These are phyloP conservation scores for Drosophila paucipuncta DNA, from an alignment of 2,888 invertebrate species.

Conservation along the genomic window DNA sequence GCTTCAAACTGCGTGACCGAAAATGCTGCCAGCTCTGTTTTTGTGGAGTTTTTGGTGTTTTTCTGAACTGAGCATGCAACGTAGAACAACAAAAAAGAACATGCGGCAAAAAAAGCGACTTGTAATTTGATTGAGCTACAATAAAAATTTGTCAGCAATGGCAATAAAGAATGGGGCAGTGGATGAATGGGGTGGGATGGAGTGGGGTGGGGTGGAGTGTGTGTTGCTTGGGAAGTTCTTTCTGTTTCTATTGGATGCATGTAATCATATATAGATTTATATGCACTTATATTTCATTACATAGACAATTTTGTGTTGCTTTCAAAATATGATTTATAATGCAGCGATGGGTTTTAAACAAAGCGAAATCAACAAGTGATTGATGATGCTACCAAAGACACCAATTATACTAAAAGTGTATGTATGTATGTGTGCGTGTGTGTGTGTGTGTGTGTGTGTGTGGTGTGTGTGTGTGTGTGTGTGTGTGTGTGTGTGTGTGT, in stretches of 20 bases:
- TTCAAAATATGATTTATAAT: slow-evolving; percentile 64
- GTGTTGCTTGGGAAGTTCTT: neutral
- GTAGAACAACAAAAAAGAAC: neutral
- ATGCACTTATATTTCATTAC: slow-evolving; percentile 18
- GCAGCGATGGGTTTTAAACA: slow-evolving; percentile 25
- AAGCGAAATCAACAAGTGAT: slow-evolving; percentile 74
- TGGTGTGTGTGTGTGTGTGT: neutral
- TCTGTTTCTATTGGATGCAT: slow-evolving; percentile 31
- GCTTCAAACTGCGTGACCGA: neutral
- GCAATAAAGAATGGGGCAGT: slow-evolving; percentile 29
- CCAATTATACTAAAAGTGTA: slow-evolving; percentile 23
- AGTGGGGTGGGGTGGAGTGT: neutral
- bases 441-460: neutral
- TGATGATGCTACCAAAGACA: slow-evolving; percentile 51
- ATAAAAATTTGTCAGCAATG: slow-evolving; percentile 72
- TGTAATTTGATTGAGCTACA: slow-evolving; percentile 74
- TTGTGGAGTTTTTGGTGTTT: neutral
- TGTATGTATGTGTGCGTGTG: neutral
- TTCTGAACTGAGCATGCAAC: slow-evolving; percentile 13
- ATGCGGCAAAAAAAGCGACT: slow-evolving; percentile 17
- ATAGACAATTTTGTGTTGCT: slow-evolving; percentile 19
- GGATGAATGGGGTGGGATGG: neutral
- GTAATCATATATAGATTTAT: slow-evolving; percentile 47
- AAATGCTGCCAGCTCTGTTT: slow-evolving; percentile 11
- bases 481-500: neutral